A percentile compares a stretch with the other conserved stretches of the same genome.
Conservation (phyloP, 2,797 vertebrate genomes). For the Argentina silus region DNA sequence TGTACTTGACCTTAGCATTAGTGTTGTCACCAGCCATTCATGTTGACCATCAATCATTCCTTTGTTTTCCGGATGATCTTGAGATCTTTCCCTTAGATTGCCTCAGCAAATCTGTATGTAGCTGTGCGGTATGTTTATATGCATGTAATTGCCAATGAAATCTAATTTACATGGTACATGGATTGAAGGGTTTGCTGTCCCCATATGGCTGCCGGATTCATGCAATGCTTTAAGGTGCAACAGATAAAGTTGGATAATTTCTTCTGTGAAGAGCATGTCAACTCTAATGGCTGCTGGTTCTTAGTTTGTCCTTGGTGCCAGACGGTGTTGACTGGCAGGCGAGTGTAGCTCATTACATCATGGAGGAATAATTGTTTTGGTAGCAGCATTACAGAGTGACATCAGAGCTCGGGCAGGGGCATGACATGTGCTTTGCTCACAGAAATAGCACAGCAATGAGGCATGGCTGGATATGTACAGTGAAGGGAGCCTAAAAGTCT, state of each 20-base stretch:
- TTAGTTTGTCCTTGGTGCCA: slow-evolving; percentile 41
- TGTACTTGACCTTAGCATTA: slow-evolving; percentile 10
- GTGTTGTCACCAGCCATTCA: neutral
- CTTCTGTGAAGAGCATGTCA: too few relatives aligned
- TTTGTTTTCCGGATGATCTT: neutral
- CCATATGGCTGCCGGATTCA: slow-evolving; percentile 1
- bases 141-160: neutral
- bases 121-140: neutral
- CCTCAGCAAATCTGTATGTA: neutral
- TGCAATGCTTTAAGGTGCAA: neutral
- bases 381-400: slow-evolving; percentile 55
- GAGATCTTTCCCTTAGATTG: neutral
- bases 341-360: slow-evolving; percentile 55
- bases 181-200: neutral
- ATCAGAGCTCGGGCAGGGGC: slow-evolving; percentile 54
- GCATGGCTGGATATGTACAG: slow-evolving; percentile 39
- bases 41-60: neutral
- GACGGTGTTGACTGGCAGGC: slow-evolving; percentile 24
- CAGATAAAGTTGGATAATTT: neutral
- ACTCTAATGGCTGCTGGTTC: slow-evolving; percentile 20
- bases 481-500: slow-evolving; percentile 39
- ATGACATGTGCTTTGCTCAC: slow-evolving; percentile 52
- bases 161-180: neutral
- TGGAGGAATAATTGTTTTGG: slow-evolving; percentile 64
- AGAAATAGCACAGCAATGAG: slow-evolving; percentile 63